Evolutionary conservation across 2,888 invertebrate genomes (phyloP), one percentile per base, ranked within the genome.

Genomic region (Cerceris rybyensis): DNA sequence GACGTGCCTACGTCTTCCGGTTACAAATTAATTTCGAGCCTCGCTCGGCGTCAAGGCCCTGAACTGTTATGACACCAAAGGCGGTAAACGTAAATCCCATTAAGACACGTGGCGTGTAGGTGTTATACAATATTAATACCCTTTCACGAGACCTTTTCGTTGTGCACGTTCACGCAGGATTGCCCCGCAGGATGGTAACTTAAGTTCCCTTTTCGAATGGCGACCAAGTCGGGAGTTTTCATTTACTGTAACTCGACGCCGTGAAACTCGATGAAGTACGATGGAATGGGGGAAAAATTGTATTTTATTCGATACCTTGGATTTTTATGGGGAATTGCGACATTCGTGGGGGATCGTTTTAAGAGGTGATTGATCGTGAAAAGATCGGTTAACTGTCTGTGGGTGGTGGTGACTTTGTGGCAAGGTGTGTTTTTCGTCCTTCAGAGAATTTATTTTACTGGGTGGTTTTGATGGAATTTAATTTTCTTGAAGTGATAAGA

Each of bases 1-100:
- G 50, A 49, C 63, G 65, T 80, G 82, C 71, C 80, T 74, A 78
- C 74, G 84, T 84, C 78, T 80, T 82, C 78, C 80, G 85, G 80
- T 84, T 82, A 80, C 76, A 80, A 84, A 84, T 84, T 84, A 82
- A 84, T 84, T 84, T 82, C 70, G 70, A 41, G 58, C 58, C 75
- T 70, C 42, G 58, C 65, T 39, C 59, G 46, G 52, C 68, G 65
- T 75, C 80, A 76, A 80, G 72, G 59, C 59, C 71, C 78, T 64
- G 65, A 69, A 70, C 63, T 65, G 64, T 76, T 76, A 59, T 73
- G 82, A 84, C 80, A 80, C 68, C 70, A 60, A 72, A 76, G 74
- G 74, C 76, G 76, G 80, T 41, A 70, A 76, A 77, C 66, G 75
- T 68, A 78, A 74, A 78, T 82, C 75, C 68, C 57, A 78, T 80